Base-by-base conservation (phyloP, 2,113 vertebrate genomes). In the Lepidiolamprologus cunningtoni region DNA sequence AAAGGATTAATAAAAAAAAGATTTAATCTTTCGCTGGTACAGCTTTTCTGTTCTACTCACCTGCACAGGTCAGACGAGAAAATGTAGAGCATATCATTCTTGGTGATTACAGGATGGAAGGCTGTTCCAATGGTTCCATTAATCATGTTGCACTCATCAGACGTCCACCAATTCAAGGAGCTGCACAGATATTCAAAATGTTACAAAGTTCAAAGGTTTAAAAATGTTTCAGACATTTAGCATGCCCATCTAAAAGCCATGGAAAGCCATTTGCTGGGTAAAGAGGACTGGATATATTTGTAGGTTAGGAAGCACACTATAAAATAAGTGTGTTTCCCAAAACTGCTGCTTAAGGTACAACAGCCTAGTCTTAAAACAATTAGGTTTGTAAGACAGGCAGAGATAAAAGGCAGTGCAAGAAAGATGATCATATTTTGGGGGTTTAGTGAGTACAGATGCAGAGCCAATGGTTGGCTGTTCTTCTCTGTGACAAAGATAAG, bases 21-120 rank as follows among this genome's bases (percentile, higher is more conserved):
- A 78, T 50, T 50, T 7, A 4, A 52, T 19, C 45, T 50, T 31
- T 42, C 33, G 7, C 21, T 73, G 21, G 66, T 45, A 45, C 21
- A 45, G 37, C 21, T 42, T 23, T 45, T 37, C 28, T 33, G 19
- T n/a, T 45, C 40, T 17, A 81, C 95, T 94, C 91, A 99, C 99
- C 99, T 98, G 96, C 99, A 99, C 82, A 99, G 97, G 78, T 99
- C 99, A 4, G 99, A 98, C 16, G 98, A 96, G 91, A 99, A 99
- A 83, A 99, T 96, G 89, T 97, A 98, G 53, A 99, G 96, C 3
- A 76, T 88, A 91, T 99, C 99, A 2, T 97, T 95, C 93, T 97
- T 98, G 76, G 71, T 93, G 93, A 99, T 89, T 63, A 99, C 80
- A 0, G 99, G 97, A 82, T 99, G 98, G 86, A 99, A 99, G 33